Evolutionary conservation across 2,797 vertebrate genomes (phyloP).

Genomic region (Schizopygopsis pylzovi): DNA sequence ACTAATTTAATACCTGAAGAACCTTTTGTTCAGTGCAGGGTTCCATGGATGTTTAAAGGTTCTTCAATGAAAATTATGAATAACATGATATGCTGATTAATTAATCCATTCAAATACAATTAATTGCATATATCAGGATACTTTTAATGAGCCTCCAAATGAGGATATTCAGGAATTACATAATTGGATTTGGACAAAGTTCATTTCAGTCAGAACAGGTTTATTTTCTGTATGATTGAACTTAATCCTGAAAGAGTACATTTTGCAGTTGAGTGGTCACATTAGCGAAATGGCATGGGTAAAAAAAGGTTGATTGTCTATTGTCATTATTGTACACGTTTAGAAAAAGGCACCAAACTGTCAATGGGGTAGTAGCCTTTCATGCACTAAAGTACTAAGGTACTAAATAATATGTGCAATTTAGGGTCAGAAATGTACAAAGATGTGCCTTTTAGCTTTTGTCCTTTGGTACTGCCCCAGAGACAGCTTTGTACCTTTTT

Average conservation of each 20-base stretch:
- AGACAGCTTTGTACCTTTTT: neutral
- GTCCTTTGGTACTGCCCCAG: no score
- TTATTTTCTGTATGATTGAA: neutral
- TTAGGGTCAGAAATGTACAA: neutral
- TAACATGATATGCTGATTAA: neutral
- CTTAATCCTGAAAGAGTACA: neutral
- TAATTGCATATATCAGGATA: neutral
- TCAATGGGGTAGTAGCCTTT: neutral
- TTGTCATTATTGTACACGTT: neutral
- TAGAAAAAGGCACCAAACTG: no score
- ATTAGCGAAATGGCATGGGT: no score
- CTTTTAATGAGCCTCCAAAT: neutral
- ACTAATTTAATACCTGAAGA: neutral
- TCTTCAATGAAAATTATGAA: neutral
- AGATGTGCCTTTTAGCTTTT: no score
- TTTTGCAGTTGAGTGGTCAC: neutral
- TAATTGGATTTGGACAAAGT: neutral
- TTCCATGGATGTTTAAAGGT: neutral
- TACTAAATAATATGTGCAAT: neutral
- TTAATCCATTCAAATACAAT: constrained; percentile 7
- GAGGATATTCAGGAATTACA: neutral
- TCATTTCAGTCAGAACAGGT: neutral
- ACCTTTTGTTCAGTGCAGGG: neutral
- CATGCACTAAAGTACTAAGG: neutral
- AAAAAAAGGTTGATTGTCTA: neutral